Conservation (phyloP, 2,888 invertebrate species). For the Agrochola macilenta region DNA sequence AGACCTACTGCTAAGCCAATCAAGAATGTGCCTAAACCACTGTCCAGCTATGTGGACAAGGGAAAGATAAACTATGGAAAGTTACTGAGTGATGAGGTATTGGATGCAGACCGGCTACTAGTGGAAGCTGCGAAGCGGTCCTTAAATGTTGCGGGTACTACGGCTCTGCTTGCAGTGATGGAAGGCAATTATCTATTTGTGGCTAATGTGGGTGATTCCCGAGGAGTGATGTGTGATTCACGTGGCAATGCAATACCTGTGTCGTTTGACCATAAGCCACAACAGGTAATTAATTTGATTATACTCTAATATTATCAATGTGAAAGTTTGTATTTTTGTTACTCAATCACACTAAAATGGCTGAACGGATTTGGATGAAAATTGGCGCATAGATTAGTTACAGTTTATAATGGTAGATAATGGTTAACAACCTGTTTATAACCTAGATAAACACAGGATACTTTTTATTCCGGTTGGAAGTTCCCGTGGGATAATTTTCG, state of each 20-base stretch:
- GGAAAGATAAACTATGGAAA: conserved; percentile 95
- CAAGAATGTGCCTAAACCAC: conserved; percentile 87
- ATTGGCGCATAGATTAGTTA: too few species aligned
- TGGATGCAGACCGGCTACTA: conserved; percentile 95
- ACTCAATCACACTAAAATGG: too few species aligned
- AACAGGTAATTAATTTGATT: conserved; percentile 92
- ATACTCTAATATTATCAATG: too few species aligned
- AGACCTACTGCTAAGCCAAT: conserved; percentile 86
- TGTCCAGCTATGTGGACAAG: conserved; percentile 93
- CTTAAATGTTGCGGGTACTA: conserved; percentile 95
- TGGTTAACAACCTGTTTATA: too few species aligned
- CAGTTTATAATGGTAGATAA: too few species aligned
- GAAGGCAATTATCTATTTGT: conserved; percentile 96
- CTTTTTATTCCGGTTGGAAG: too few species aligned
- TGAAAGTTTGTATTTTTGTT: too few species aligned
- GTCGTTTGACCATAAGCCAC: conserved; percentile 99
- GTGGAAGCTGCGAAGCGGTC: conserved; percentile 96
- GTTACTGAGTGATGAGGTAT: conserved; percentile 96
- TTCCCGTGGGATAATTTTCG: too few species aligned
- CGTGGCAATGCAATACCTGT: conserved; percentile 97
- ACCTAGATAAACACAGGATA: too few species aligned
- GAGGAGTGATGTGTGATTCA: conserved; percentile 98
- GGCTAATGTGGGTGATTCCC: conserved; percentile 99
- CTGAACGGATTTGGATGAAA: too few species aligned
- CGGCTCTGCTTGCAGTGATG: conserved; percentile 96